Base-by-base conservation (phyloP, 2,797 vertebrate genomes). In the Acomys russatus region DNA sequence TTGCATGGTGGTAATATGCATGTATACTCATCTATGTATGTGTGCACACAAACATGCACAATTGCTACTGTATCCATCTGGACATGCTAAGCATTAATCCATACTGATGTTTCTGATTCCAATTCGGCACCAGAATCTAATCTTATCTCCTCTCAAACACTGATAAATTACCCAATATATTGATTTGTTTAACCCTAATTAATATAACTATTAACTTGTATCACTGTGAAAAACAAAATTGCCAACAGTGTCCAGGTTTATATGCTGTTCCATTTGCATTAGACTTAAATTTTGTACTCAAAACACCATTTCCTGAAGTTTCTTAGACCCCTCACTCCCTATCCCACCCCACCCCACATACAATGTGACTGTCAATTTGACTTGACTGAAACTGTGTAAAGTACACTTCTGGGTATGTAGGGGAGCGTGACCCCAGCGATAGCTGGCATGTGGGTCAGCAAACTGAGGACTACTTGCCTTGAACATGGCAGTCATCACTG, bases 161-260 rank as follows among this genome's bases (percentile, higher is more conserved):
- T 44, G 33, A 94, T 74, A 95, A 91, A 88, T 8, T 17, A 90
- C 30, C 44, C 64, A 79, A 87, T 30, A 49, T 38, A 18, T 14
- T 80, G 93, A 70, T 51, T 90, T 90, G n/a, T 94, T 90, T 33
- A 66, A 92, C 17, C 1, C 9, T 25, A 76, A 61, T 70, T 22
- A 61, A 76, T 86, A 86, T 38, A 78, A 93, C 28, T 80, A 15
- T 44, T 68, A 63, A 82, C 28, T 17, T 33, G 10, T 25, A 25
- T 28, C 56, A 28, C 33, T 77, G 7, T 77, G 61, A 94, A 83
- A 95, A 96, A 63, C 33, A 61, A 84, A 84, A 68, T 88, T 92
- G n/a, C 63, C 73, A 86, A 93, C 66, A 73, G 74, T 77, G 56
- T 63, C 94, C 10, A 85, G 51, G 9, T 79, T 74, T 93, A 56